Conservation (phyloP, 2,113 vertebrate species). For the Cairina moschata region DNA sequence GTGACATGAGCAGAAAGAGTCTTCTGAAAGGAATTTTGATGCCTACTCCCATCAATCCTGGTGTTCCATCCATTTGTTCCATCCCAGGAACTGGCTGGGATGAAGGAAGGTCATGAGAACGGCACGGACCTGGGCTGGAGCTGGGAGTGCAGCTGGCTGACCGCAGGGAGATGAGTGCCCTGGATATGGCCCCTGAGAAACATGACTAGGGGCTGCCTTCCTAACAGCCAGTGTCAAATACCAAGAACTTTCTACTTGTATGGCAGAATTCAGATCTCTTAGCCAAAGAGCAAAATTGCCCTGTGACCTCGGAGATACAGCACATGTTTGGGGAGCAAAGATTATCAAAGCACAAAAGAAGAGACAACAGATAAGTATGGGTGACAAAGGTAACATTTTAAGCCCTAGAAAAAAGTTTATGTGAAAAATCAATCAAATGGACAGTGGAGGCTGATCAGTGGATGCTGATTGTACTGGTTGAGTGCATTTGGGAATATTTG, state of each 20-base stretch:
- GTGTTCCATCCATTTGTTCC: not conserved
- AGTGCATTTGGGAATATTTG: not conserved
- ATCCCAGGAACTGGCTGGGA: not conserved
- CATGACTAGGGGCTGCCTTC: not conserved
- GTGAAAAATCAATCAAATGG: not conserved
- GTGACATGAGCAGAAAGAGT: not conserved
- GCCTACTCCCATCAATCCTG: not conserved
- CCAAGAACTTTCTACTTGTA: not conserved
- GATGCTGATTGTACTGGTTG: not conserved
- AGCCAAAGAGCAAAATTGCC: not conserved
- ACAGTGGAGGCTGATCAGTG: not conserved
- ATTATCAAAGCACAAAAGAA: not conserved
- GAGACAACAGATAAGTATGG: not conserved
- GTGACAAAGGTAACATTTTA: not conserved
- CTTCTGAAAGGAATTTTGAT: not conserved
- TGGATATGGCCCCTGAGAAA: not conserved
- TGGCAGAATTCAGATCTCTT: not conserved
- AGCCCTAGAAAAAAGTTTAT: not conserved
- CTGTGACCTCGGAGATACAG: not conserved
- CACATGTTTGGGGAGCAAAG: fast-evolving
- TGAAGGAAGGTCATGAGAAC: not conserved
- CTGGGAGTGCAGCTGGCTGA: not conserved
- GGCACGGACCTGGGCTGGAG: not conserved
- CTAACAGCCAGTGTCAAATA: not conserved
- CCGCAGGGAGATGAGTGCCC: fast-evolving